These are phyloP conservation scores for Vidua macroura DNA, from an alignment of 2,113 vertebrate genomes.

Conservation along the genomic window DNA sequence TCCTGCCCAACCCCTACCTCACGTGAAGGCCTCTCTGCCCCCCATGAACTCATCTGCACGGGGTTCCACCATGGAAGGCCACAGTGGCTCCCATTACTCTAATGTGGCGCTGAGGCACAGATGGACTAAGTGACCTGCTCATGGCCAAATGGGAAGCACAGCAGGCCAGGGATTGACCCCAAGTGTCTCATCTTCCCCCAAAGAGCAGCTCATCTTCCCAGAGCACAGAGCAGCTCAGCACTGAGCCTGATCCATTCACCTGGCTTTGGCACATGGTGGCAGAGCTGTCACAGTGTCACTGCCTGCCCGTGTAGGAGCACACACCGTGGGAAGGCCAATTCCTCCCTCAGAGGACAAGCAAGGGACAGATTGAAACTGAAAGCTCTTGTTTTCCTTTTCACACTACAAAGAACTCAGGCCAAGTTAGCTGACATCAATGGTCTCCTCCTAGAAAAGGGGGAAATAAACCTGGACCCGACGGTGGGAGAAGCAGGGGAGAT, in stretches of 20 bases:
- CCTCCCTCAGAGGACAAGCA: not conserved
- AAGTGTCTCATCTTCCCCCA: not conserved
- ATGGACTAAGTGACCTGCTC: not conserved
- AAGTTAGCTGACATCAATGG: conserved; percentile 10
- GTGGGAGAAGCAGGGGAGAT: not conserved
- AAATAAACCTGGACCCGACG: not conserved
- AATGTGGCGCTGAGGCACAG: not conserved
- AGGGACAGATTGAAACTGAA: conserved; percentile 14
- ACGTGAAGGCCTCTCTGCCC: accelerated
- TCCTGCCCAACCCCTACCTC: not conserved
- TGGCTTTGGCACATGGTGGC: accelerated
- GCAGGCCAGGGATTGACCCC: not conserved
- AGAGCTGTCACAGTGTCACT: not conserved
- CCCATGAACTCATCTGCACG: not conserved
- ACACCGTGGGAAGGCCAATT: not conserved
- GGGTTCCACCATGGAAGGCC: not conserved
- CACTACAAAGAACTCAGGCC: not conserved
- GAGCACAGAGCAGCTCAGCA: not conserved
- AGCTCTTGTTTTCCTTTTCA: not conserved
- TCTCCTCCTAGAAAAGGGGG: not conserved
- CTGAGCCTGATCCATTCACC: not conserved
- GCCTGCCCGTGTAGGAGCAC: accelerated
- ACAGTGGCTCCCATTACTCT: accelerated
- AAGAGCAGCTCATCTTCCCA: not conserved
- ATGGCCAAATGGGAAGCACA: accelerated